Evolutionary conservation across 2,797 vertebrate genomes (phyloP), one percentile per base, ranked within the genome.

Genomic region (Poeciliopsis infans): DNA sequence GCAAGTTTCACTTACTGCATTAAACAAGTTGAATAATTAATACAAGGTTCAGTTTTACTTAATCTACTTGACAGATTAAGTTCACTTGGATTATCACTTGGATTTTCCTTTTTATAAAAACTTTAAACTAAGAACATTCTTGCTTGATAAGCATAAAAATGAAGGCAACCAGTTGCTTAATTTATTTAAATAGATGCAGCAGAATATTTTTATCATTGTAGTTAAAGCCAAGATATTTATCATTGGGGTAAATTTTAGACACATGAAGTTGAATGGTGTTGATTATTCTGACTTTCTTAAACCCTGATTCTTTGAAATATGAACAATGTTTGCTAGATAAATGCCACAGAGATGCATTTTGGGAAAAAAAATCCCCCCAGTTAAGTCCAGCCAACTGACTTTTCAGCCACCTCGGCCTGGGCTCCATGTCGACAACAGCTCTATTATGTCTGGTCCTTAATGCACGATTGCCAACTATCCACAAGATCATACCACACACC

Each of bases 401-500:
- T 45, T 57, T 25, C 74, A 69, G 11, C 43, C n/a, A 28, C 28
- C 15, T 0, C 47, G 28, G 61, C 53, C 23, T 15, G 31, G 53
- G 59, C 74, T 3, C 74, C 31, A 16, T 76, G 2, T 25, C 28
- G 75, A 91, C 88, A 89, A 75, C 39, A 12, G 11, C 12, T 6
- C 39, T 64, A 86, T 84, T 93, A 88, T 93, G 72, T 83, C 18
- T 75, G 84, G 79, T 74, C 75, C 31, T 73, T 73, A 78, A 71
- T 45, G 18, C 39, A 12, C 49, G 74, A 31, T 59, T 69, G 75
- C 75, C 76, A 84, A 72, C 64, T 39, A 55, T 75, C 73, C 75
- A 80, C 36, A 77, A 72, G 55, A 68, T 71, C 83, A 91, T 86
- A 79, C 88, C 81, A 76, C 72, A 85, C 89, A 89, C 86, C 70